Conservation (phyloP, 2,797 vertebrate species). For the Steatocranus sp. region DNA sequence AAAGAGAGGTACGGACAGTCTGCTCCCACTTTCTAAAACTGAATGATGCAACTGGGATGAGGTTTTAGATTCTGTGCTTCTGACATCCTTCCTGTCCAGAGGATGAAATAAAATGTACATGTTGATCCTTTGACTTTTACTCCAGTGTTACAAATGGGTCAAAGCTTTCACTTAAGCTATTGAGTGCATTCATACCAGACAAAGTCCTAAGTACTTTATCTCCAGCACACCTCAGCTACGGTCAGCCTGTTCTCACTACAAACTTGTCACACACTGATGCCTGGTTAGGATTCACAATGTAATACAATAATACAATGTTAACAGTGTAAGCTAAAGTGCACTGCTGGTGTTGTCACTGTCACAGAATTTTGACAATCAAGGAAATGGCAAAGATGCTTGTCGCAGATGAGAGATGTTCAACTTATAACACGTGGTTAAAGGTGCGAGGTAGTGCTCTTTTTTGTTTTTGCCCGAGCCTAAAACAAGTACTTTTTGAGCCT, state of each 20-base stretch:
- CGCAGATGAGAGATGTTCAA: neutral
- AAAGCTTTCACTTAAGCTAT: neutral
- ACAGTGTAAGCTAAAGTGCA: neutral
- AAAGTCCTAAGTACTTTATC: neutral
- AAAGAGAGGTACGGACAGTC: rapidly evolving
- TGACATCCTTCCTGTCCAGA: neutral
- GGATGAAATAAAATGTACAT: neutral
- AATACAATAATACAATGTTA: neutral
- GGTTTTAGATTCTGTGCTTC: neutral
- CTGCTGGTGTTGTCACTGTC: neutral
- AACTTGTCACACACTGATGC: neutral
- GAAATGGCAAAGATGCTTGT: neutral
- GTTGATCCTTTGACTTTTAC: neutral
- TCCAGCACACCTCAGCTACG: neutral
- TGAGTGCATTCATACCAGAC: neutral
- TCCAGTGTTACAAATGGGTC: neutral
- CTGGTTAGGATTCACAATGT: neutral
- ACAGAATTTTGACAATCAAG: neutral
- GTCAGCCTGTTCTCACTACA: neutral
- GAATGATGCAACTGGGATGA: neutral
- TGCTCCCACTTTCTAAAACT: neutral
- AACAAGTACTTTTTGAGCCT: neutral
- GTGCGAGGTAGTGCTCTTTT: neutral
- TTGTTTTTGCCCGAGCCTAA: neutral
- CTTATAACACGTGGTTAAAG: neutral